A percentile compares a stretch with the other conserved stretches of the same genome.
phyloP scores from a whole-genome alignment of 2,113 vertebrate species.

The Climacteris rufus region DNA sequence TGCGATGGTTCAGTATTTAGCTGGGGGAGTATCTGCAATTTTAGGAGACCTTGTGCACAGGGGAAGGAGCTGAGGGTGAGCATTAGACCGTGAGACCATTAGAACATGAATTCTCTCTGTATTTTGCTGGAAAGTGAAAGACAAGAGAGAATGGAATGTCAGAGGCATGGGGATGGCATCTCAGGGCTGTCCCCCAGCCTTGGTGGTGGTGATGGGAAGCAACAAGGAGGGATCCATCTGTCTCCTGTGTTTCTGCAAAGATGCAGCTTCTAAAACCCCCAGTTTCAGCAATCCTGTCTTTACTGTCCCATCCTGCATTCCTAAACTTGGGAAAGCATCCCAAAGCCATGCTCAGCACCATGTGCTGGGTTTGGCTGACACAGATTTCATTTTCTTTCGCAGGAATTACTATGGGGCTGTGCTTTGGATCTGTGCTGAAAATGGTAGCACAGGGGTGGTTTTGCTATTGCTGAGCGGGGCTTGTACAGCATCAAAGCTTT shows the following conservation, averaged over 20 bases:
- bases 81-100: too few species aligned
- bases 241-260: rapidly evolving
- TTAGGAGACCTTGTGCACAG: not conserved
- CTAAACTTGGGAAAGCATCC: not conserved
- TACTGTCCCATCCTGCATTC: not conserved
- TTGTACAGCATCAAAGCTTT: not conserved
- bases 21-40: not conserved
- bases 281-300: not conserved
- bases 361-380: rapidly evolving
- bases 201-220: rapidly evolving
- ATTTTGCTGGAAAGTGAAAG: not conserved
- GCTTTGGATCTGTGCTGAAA: not conserved
- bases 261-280: not conserved
- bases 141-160: not conserved
- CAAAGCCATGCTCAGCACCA: not conserved
- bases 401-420: too few species aligned
- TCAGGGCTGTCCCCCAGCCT: not conserved
- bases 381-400: not conserved
- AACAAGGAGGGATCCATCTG: not conserved
- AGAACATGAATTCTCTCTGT: not conserved
- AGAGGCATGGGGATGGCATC: not conserved
- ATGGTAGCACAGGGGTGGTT: not conserved
- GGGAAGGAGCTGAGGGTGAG: not conserved
- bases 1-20: not conserved
- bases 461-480: not conserved